A percentile compares a stretch with the other conserved stretches of the same genome.
These are phyloP conservation scores for Agrochola circellaris DNA, from an alignment of 2,888 invertebrate species.

Conservation along the genomic window DNA sequence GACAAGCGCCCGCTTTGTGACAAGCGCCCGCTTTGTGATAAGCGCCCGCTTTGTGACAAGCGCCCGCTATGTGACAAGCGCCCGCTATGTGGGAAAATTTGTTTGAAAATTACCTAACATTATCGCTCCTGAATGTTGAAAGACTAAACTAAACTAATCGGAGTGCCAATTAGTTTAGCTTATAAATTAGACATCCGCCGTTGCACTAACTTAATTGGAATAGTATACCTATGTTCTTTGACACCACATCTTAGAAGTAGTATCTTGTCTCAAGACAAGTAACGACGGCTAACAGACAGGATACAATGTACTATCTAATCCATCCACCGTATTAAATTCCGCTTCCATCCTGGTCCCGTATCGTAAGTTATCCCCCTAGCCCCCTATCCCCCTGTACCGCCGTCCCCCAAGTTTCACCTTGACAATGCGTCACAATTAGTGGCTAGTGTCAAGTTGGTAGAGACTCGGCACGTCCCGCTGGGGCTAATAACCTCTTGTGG, in stretches of 20 bases:
- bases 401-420: slow-evolving; percentile 27
- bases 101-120: not conserved
- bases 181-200: not conserved
- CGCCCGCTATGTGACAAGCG: not conserved
- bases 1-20: no score
- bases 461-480: slow-evolving; percentile 19
- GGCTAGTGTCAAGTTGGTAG: slow-evolving; percentile 35
- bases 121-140: not conserved
- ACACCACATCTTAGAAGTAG: not conserved
- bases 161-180: not conserved
- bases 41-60: no score
- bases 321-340: slow-evolving; percentile 31
- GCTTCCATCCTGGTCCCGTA: slow-evolving; percentile 17
- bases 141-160: not conserved
- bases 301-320: slow-evolving; percentile 38
- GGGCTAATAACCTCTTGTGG: slow-evolving; percentile 38
- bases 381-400: not conserved
- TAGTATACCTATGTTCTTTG: not conserved
- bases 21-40: no score
- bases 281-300: slow-evolving; percentile 16
- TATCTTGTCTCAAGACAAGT: slow-evolving; percentile 13
- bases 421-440: slow-evolving; percentile 52
- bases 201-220: not conserved
- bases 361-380: slow-evolving; percentile 6
- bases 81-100: no score